Evolutionary conservation across 92 coral and sea anemone genomes (phyloP), one percentile per base, ranked within the genome.

Genomic region (Epizoanthus fatuus): DNA sequence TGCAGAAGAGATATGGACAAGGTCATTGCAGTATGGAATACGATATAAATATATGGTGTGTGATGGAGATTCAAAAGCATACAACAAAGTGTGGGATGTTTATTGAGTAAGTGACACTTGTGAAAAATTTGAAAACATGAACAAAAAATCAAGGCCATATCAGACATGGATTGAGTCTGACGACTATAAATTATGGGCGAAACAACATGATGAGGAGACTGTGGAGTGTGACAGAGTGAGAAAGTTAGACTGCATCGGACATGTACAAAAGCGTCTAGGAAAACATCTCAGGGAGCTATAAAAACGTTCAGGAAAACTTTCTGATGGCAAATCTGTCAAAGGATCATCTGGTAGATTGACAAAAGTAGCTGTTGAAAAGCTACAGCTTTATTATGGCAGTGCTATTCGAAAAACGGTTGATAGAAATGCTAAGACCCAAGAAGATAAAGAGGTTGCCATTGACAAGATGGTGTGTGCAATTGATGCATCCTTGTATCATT

Each of bases 361-460:
- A 63, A 25, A 25, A 63, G 69, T 25, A 63, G 69, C 32, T 63
- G 69, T 35, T 63, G 37, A 63, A 63, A 63, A 17, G 12, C 69
- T 17, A 35, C 3, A 20, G 1, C 47, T 42, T 9, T 44, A 72
- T 49, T 72, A 72, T 47, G 75, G 75, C 8, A 70, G 49, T 47
- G 59, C 75, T 39, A 70, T 70, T 35, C 49, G 42, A 22, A 19
- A 10, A 72, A 72, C 49, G 3, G 45, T 72, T 72, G 77, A 72
- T 17, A 2, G 40, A 37, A 64, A 11, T 64, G 40, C 70, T 1
- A 64, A 20, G 38, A 64, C 70, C 38, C 29, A 64, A 64, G 38
- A 64, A 64, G 70, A 64, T 22, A 22, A 0, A 64, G 70, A 64
- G 3, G 15, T 20, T 64, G 70, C 70, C 38, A 64, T 22, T 40